These are phyloP conservation scores for Drosophila gunungcola DNA, from an alignment of 1,140 invertebrate species.

Conservation along the genomic window DNA sequence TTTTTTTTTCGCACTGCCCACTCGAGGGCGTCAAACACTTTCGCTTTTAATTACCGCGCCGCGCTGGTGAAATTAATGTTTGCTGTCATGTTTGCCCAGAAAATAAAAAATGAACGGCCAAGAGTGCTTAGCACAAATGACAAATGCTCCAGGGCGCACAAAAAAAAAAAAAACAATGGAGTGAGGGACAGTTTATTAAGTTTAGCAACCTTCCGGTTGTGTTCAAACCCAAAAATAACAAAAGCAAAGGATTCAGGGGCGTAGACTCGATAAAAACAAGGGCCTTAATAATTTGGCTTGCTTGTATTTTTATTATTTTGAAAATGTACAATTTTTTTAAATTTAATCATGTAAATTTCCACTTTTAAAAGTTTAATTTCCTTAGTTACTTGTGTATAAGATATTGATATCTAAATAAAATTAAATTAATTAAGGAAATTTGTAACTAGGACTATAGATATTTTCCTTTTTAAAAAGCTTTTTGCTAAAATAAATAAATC, in stretches of 20 bases:
- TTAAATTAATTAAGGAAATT: no score
- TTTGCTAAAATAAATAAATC: no score
- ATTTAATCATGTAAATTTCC: no score
- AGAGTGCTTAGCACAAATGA: slow-evolving; percentile 71
- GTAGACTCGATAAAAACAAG: neutral
- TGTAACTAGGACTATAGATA: no score
- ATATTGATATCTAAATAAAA: no score
- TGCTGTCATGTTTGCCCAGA: slow-evolving; percentile 72
- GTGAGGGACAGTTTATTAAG: slow-evolving; percentile 68
- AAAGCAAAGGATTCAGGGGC: neutral
- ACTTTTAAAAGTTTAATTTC: no score
- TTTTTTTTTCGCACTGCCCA: slow-evolving; percentile 18
- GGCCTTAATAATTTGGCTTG: neutral
- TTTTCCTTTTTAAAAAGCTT: no score
- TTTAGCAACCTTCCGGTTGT: slow-evolving; percentile 35
- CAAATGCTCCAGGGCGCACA: slow-evolving; percentile 53
- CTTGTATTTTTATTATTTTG: no score
- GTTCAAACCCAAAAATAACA: slow-evolving; percentile 2
- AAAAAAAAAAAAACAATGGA: neutral
- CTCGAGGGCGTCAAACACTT: slow-evolving; percentile 66
- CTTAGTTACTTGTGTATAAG: no score
- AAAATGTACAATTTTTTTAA: no score
- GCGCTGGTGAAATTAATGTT: slow-evolving; percentile 73
- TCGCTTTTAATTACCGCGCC: slow-evolving; percentile 75
- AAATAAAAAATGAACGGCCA: slow-evolving; percentile 58